These are phyloP conservation scores for Matsumyia berberina DNA, from an alignment of 2,888 invertebrate genomes.

Conservation along the genomic window DNA sequence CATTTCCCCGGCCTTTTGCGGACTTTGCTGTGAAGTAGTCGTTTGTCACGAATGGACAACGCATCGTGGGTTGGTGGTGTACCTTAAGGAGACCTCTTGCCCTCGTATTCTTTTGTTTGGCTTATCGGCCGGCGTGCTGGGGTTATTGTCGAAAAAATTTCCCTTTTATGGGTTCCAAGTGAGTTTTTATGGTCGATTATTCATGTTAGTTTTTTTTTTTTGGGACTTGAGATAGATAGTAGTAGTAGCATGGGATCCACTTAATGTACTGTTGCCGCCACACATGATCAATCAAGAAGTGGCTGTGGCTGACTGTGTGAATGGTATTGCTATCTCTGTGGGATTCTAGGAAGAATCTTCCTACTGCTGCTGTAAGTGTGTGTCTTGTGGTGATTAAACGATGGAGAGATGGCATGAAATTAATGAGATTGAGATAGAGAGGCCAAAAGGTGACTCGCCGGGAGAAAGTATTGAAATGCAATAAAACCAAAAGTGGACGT, in stretches of 20 bases:
- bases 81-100: conserved; percentile 63
- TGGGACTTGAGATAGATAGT: conserved; percentile 34
- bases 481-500: conserved; percentile 48
- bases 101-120: conserved; percentile 56
- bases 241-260: conserved; percentile 67
- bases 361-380: conserved; percentile 38
- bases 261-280: conserved; percentile 72
- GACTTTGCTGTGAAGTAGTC: conserved; percentile 7
- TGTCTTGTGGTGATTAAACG: conserved; percentile 66
- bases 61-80: conserved; percentile 40
- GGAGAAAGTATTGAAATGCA: conserved; percentile 68
- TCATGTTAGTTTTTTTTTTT: conserved; percentile 53
- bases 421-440: conserved; percentile 71
- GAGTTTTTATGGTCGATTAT: conserved; percentile 74
- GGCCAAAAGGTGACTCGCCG: conserved; percentile 44
- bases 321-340: conserved; percentile 33
- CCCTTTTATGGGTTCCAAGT: conserved; percentile 74
- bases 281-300: conserved; percentile 70
- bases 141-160: conserved; percentile 68
- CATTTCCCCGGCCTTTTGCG: conserved; percentile 21
- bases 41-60: conserved; percentile 64
- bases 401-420: conserved; percentile 69
- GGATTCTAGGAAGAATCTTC: conserved; percentile 51
- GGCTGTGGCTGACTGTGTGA: conserved; percentile 32
- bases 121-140: conserved; percentile 48